Percentiles rank a stretch among this genome's conserved stretches.
Conservation (phyloP, 2,113 vertebrate genomes). For the Arothron firmamentum region DNA sequence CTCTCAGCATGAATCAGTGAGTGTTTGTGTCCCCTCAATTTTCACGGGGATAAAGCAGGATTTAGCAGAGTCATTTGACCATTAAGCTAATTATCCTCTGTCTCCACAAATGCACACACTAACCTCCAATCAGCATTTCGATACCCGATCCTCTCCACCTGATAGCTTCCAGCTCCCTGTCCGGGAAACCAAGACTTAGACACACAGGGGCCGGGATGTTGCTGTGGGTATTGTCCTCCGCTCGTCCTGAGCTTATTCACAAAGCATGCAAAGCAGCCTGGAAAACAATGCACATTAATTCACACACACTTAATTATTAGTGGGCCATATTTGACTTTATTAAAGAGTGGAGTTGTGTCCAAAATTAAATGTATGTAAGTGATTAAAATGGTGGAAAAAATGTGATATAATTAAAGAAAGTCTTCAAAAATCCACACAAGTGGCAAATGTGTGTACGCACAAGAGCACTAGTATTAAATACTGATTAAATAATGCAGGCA, state of each 20-base stretch:
- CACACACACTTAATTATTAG: not conserved
- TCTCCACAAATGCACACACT: slow-evolving; percentile 30
- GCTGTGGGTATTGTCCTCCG: slow-evolving; percentile 34
- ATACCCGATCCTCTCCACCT: slow-evolving; percentile 52
- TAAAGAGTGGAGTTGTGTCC: slow-evolving; percentile 3
- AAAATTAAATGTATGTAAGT: slow-evolving; percentile 31
- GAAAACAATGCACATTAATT: not conserved
- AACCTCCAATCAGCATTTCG: slow-evolving; percentile 41
- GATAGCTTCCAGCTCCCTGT: slow-evolving; percentile 46
- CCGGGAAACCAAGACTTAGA: slow-evolving; percentile 24
- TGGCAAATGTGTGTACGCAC: not conserved
- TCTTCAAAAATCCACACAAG: slow-evolving; percentile 3
- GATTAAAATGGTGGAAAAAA: slow-evolving; percentile 25
- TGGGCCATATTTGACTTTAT: not conserved
- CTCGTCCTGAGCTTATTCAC: slow-evolving; percentile 30
- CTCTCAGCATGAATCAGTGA: slow-evolving; percentile 15
- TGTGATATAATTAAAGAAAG: slow-evolving; percentile 29
- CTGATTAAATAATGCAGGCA: too few relatives aligned
- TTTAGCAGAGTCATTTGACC: slow-evolving; percentile 49
- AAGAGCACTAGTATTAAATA: too few relatives aligned
- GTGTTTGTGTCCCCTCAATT: slow-evolving; percentile 15
- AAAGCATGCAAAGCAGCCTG: slow-evolving; percentile 41
- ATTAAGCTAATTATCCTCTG: slow-evolving; percentile 53
- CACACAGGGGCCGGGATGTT: slow-evolving; percentile 19
- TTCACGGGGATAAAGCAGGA: slow-evolving; percentile 43